Evolutionary conservation across 2,113 vertebrate species (phyloP).

Genomic region (Tamias sibiricus): DNA sequence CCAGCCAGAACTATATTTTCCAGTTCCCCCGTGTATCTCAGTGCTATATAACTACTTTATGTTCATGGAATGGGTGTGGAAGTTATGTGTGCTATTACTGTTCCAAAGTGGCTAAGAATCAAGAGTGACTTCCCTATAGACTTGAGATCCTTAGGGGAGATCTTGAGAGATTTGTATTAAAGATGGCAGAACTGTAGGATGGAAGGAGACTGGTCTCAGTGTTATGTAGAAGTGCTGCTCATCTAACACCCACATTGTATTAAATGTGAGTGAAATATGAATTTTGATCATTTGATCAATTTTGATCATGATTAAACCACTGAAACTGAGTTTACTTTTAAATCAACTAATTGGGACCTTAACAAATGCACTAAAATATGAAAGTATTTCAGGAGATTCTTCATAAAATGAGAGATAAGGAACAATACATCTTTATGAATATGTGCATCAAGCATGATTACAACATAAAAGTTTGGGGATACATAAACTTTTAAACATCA

Average conservation of each 20-base stretch:
- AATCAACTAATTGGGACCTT: not conserved
- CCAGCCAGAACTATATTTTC: not conserved
- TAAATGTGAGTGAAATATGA: not conserved
- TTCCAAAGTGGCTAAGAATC: not conserved
- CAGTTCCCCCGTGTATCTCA: not conserved
- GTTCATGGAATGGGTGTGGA: too few relatives aligned
- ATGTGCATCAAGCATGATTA: not conserved
- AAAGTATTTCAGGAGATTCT: not conserved
- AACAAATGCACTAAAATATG: not conserved
- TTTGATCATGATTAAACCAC: not conserved
- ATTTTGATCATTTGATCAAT: not conserved
- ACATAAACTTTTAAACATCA: not conserved
- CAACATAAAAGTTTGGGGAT: not conserved
- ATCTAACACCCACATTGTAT: not conserved
- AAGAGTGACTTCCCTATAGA: not conserved
- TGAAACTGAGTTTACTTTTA: not conserved
- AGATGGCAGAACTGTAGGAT: not conserved
- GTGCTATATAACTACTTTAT: not conserved
- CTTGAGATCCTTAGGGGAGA: not conserved
- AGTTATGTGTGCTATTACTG: not conserved
- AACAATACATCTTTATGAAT: not conserved
- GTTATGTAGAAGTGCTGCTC: not conserved
- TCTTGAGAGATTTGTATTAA: not conserved
- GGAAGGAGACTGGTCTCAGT: not conserved
- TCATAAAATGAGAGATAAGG: not conserved